Percentiles rank a stretch among this genome's conserved stretches.
Conservation (phyloP, 2,888 invertebrate species). For the Homarus gammarus region DNA sequence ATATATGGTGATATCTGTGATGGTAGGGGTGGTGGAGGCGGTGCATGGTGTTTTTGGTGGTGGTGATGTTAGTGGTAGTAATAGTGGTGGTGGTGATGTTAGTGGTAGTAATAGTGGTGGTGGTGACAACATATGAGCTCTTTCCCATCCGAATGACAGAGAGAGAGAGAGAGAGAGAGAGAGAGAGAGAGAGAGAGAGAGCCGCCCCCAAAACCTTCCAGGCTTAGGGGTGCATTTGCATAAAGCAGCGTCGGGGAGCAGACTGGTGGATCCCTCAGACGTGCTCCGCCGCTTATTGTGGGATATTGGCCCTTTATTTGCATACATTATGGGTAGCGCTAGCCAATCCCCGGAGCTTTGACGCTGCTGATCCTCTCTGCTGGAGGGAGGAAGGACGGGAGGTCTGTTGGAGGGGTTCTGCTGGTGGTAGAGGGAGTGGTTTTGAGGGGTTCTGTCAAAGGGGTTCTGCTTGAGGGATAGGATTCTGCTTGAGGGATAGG, state of each 20-base stretch:
- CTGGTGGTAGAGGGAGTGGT: too few relatives aligned
- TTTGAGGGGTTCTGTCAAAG: too few relatives aligned
- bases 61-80: too few relatives aligned
- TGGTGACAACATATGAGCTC: too few relatives aligned
- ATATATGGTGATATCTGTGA: too few relatives aligned
- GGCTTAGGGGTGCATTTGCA: conserved; percentile 68
- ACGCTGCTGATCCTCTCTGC: conserved; percentile 41
- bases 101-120: background rate
- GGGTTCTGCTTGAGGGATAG: too few relatives aligned
- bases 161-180: conserved; percentile 40
- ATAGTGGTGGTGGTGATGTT: too few relatives aligned
- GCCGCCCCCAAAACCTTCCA: background rate
- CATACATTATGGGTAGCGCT: conserved; percentile 73
- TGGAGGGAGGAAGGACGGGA: too few relatives aligned
- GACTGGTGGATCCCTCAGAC: conserved; percentile 59
- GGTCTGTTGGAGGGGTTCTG: too few relatives aligned
- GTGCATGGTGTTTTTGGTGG: background rate
- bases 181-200: conserved; percentile 18
- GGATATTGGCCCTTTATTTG: conserved; percentile 68
- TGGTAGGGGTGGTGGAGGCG: background rate
- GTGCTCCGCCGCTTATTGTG: conserved; percentile 63
- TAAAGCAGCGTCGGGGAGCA: conserved; percentile 50
- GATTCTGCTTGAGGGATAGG: too few relatives aligned
- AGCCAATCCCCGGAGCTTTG: conserved; percentile 64
- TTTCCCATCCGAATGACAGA: conserved; percentile 4